Conservation (phyloP, 2,888 invertebrate genomes). For the Dascillus cervinus region DNA sequence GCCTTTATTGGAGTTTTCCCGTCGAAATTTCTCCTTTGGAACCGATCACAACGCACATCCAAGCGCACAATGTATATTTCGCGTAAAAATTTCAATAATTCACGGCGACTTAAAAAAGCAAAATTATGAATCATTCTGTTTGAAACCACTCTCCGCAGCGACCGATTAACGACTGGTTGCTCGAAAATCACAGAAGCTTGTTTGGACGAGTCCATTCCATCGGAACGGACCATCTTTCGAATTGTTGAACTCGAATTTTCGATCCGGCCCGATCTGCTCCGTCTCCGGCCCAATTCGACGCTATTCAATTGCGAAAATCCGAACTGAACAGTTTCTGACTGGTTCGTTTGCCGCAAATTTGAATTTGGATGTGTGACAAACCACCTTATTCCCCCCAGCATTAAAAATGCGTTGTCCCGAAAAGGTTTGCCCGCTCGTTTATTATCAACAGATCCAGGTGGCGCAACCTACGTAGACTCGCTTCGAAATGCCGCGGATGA, state of each 20-base stretch:
- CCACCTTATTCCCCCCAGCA: constrained; percentile 14
- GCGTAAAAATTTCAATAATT: constrained; percentile 33
- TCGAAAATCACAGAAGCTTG: constrained; percentile 42
- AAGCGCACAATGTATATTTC: constrained; percentile 31
- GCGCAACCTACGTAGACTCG: no score
- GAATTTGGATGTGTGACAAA: constrained; percentile 10
- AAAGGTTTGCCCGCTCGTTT: constrained; percentile 14
- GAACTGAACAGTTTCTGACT: no score
- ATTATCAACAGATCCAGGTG: constrained; percentile 15
- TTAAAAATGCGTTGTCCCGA: constrained; percentile 14
- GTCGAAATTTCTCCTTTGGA: constrained; percentile 27
- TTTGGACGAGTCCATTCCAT: constrained; percentile 40
- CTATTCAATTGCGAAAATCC: no score
- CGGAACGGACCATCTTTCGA: constrained; percentile 14
- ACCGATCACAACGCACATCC: constrained; percentile 28
- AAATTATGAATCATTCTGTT: constrained; percentile 45
- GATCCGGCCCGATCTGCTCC: neutral
- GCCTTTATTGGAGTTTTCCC: constrained; percentile 31
- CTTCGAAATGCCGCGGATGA: no score
- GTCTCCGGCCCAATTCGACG: no score
- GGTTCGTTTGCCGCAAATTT: no score
- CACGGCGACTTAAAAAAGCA: constrained; percentile 39
- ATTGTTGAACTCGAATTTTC: neutral
- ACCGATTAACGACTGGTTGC: constrained; percentile 44
- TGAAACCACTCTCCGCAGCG: constrained; percentile 39